These are phyloP conservation scores for Drosophila sp. DNA, from an alignment of 1,140 invertebrate genomes.

Conservation along the genomic window DNA sequence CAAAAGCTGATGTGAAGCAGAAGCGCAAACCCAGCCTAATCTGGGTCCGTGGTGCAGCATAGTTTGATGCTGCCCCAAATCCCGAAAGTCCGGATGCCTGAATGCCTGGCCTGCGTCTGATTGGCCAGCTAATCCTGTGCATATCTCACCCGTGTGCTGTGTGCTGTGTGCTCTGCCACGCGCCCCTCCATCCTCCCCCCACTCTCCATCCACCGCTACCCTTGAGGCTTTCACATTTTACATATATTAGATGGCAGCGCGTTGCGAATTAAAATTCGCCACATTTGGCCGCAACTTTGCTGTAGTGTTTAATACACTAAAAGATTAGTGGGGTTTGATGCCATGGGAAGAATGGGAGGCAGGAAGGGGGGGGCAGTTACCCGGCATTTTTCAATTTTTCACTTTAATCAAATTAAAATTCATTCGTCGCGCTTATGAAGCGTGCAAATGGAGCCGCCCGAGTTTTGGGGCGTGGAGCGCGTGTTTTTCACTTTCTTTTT, in stretches of 20 bases:
- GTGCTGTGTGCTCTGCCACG: conserved; percentile 25
- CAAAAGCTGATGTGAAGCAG: not conserved
- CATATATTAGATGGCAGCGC: conserved; percentile 1
- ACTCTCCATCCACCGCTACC: no score
- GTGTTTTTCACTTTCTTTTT: not conserved
- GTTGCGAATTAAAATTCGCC: conserved; percentile 33
- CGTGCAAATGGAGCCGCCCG: conserved; percentile 55
- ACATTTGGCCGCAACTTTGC: conserved; percentile 37
- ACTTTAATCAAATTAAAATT: conserved; percentile 84
- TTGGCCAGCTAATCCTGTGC: conserved; percentile 72
- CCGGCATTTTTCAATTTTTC: conserved; percentile 76
- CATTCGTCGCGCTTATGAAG: conserved; percentile 83
- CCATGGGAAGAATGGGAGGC: no score
- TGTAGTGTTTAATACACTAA: conserved; percentile 57
- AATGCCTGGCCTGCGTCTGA: conserved; percentile 47
- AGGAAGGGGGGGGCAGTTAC: not conserved
- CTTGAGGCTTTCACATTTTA: not conserved
- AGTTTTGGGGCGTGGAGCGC: conserved; percentile 1
- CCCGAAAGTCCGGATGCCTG: conserved; percentile 37
- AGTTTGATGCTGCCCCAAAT: conserved; percentile 54
- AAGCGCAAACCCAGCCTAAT: not conserved
- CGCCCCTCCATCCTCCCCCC: not conserved
- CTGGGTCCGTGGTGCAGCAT: conserved; percentile 44
- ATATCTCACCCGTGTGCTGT: conserved; percentile 45
- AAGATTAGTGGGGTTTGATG: conserved; percentile 45